These are phyloP conservation scores for Psittacula cyanocephala DNA, from an alignment of 2,113 vertebrate species.

Conservation along the genomic window DNA sequence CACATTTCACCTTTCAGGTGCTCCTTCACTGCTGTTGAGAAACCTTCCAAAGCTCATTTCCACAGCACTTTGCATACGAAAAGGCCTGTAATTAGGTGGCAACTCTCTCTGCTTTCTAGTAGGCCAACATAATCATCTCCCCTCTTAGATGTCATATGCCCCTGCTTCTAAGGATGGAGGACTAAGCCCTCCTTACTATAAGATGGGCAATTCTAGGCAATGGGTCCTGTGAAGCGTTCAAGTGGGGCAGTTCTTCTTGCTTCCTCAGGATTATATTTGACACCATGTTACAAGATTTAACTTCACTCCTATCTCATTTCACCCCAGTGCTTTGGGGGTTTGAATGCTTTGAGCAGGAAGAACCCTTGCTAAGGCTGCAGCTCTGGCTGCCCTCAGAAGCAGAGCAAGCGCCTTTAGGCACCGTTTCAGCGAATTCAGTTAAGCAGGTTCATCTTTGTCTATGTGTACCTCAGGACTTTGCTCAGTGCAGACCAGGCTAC, in stretches of 20 bases:
- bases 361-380: rapidly evolving
- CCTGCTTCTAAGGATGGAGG: not conserved
- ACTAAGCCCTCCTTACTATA: not conserved
- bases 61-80: not conserved
- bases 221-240: not conserved
- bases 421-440: not conserved
- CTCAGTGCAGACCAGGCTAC: not conserved
- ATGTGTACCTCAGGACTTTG: rapidly evolving
- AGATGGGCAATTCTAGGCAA: not conserved
- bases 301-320: not conserved
- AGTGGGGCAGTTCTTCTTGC: not conserved
- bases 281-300: not conserved
- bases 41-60: not conserved
- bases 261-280: not conserved
- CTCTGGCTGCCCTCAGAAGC: not conserved
- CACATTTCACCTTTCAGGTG: not conserved
- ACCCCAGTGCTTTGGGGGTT: not conserved
- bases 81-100: not conserved
- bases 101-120: not conserved
- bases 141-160: not conserved
- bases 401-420: not conserved
- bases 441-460: not conserved
- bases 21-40: not conserved
- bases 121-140: not conserved
- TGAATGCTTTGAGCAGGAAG: not conserved